Base-by-base conservation (phyloP, 2,888 invertebrate genomes). In the Andrena trimmerana region DNA sequence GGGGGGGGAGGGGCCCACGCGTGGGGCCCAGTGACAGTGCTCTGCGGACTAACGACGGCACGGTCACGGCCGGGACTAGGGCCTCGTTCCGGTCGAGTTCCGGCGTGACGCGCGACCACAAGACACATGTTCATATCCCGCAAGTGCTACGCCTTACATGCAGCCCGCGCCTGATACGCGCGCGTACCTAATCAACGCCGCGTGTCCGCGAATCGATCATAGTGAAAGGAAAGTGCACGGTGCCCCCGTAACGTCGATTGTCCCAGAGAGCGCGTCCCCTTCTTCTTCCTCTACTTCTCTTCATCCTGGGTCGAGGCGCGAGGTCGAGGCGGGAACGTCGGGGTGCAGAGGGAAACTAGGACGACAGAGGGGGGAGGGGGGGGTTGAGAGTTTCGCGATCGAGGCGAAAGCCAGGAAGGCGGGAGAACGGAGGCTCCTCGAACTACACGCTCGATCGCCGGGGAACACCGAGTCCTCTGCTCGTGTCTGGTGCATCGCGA, bases 71-170 rank as follows among this genome's bases (percentile, higher is more conserved):
- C 42, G 29, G 52, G 36, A 29, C 42, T 33, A 8, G 20, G 13
- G 20, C 59, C 13, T 0, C 27, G 27, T 54, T 54, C 31, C 54
- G n/a, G 68, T 4, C 52, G 52, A 31, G 10, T n/a, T 2, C 20
- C 24, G 33, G 20, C 52, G 78, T 50, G 63, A 57, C 71, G 62
- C 80, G 63, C 71, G 67, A 62, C 48, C 42, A 27, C 50, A 20
- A 50, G 52, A 81, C 74, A 59, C 72, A 70, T 52, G 73, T 87
- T 86, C 86, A 86, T 88, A 88, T 88, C 82, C 78, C 88, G 87
- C 88, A 81, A 88, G 87, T 88, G 87, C 82, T 86, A 88, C 86
- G 84, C 88, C 82, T 86, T 86, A 88, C 74, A 76, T 71, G 71
- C 76, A 83, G 65, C 52, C 66, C 77, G 74, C 78, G 73, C 54